Base-by-base conservation (phyloP, 2,797 vertebrate genomes). In the Betta splendens region DNA sequence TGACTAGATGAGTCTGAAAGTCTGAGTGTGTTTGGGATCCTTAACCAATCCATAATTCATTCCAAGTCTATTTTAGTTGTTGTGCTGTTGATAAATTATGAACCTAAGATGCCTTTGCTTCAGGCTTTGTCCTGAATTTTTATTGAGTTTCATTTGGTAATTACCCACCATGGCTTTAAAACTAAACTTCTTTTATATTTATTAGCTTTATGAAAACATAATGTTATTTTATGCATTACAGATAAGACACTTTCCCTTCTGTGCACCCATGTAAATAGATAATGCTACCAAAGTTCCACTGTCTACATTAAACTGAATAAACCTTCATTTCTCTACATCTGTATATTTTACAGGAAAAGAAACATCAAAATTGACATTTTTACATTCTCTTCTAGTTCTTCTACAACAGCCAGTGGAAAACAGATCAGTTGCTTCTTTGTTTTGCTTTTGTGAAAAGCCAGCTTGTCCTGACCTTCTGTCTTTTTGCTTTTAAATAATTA, bases 401-500 rank as follows among this genome's bases (percentile, higher is more conserved):
- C 37, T 62, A 38, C 66, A 28, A 45, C 46, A 53, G 45, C 47
- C 26, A 29, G 42, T 7, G 20, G 46, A 64, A 25, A 22, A 45
- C 35, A 46, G 3, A 58, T 54, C 71, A 33, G 13, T 32, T 32
- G 6, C 0, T 33, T 69, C 42, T 65, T 11, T 2, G 29, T 44
- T 25, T 72, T 31, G 18, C 49, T 70, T 56, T 50, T 64, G 57
- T 78, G 48, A 68, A 67, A 79, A 76, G 39, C 5, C 46, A 25
- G 48, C 45, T 49, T 79, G 65, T 64, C 67, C 31, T 44, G 31
- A 35, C 57, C 64, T 47, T 46, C 56, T 82, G 52, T 81, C 56
- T 71, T 64, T 50, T 78, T 68, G 51, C 73, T 73, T 89, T 80
- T 26, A 71, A 79, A 80, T 49, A 37, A 87, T 91, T 87, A 91